A percentile compares a stretch with the other conserved stretches of the same genome.
phyloP scores from a whole-genome alignment of 2,888 invertebrate species.

The Chalcosyrphus nemorum region DNA sequence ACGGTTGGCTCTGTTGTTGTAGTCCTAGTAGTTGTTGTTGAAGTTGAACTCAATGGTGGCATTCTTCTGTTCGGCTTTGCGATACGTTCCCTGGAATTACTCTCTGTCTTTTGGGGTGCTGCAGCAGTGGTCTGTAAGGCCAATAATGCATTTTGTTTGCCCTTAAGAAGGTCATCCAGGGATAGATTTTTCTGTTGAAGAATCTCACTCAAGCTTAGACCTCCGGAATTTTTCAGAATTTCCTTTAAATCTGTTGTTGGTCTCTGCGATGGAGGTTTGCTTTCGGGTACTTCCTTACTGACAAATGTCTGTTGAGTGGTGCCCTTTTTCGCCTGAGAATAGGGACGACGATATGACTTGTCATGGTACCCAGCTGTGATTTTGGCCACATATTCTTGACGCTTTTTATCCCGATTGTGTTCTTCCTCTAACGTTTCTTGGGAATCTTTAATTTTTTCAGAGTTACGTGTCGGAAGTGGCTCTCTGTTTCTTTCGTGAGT shows the following conservation, averaged over 20 bases:
- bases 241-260: conserved; percentile 83
- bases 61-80: no score
- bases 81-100: no score
- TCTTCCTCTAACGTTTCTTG: conserved; percentile 79
- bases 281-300: conserved; percentile 11
- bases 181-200: conserved; percentile 84
- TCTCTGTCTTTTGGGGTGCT: no score
- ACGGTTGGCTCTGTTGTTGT: background rate
- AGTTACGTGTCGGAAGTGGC: background rate
- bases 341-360: conserved; percentile 81
- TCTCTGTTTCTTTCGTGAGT: conserved; percentile 1
- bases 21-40: no score
- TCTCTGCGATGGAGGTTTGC: conserved; percentile 2
- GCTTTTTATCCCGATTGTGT: conserved; percentile 77
- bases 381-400: conserved; percentile 74
- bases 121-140: no score
- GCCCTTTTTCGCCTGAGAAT: conserved; percentile 78
- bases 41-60: no score
- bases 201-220: conserved; percentile 89
- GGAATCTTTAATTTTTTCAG: conserved; percentile 76
- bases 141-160: no score
- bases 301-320: conserved; percentile 74
- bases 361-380: conserved; percentile 68
- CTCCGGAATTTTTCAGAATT: conserved; percentile 87
- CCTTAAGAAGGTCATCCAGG: no score